phyloP scores from a whole-genome alignment of 2,888 invertebrate genomes.

The Gisinianus flammeolus region DNA sequence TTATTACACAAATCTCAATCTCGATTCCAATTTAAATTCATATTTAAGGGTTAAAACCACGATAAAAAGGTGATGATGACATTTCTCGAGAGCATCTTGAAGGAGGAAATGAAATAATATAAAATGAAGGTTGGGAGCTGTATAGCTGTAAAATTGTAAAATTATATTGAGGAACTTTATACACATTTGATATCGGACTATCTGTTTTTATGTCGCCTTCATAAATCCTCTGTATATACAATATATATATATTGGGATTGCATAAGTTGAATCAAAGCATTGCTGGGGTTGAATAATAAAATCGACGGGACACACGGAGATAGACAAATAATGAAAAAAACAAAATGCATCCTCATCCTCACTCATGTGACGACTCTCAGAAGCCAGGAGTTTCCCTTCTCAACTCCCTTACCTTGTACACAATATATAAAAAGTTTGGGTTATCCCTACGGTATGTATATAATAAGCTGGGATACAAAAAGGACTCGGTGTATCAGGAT shows the following conservation, averaged over 20 bases:
- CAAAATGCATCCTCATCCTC: background rate
- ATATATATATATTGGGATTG: no score
- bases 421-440: background rate
- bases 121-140: background rate
- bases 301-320: background rate
- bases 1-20: background rate
- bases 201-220: background rate
- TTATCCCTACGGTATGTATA: no score
- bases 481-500: no score
- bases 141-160: background rate
- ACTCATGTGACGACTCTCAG: no score
- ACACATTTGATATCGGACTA: background rate
- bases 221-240: background rate
- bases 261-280: background rate
- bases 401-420: background rate
- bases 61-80: background rate
- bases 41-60: background rate
- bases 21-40: background rate
- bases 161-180: background rate
- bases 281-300: conserved; percentile 5
- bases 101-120: background rate
- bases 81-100: background rate
- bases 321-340: background rate
- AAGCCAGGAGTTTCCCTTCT: background rate
- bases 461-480: no score